Base-by-base conservation (phyloP, 2,888 invertebrate species). In the Hetaerina titia region DNA sequence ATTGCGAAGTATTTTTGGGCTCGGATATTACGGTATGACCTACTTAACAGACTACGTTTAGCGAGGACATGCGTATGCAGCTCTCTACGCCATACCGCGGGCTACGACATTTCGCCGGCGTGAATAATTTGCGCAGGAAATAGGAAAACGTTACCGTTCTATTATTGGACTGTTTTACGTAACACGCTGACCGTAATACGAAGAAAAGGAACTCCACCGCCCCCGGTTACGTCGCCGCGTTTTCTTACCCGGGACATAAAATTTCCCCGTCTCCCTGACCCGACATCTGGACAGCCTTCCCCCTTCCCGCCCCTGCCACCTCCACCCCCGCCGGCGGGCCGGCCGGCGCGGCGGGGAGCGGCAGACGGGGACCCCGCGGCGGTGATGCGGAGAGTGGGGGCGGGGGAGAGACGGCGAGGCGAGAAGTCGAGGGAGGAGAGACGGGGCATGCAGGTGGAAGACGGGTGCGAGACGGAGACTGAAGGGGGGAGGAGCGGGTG, bases 121-220 rank as follows among this genome's bases (percentile, higher is more conserved):
- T 22, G 9, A n/a, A 69, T 17, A 13, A 8, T 31, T 22, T 31
- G 25, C 31, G 81, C 81, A 81, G 25, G 13, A 31, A 81, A 81
- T 81, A 31, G 31, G 31, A 15, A 81, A 13, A 81, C n/a, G 31
- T 13, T 81, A 31, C 81, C 81, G 31, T 11, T 17, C 81, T 81
- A 81, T 81, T 81, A 81, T 81, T 81, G 81, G 81, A 81, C 31
- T 81, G 81, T 31, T 81, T 81, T 81, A 81, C 81, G 81, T 81
- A 81, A 81, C 81, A 6, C 31, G 25, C 22, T 31, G 31, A 81
- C 4, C 22, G 81, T 11, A 13, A 45, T 31, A 31, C 31, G 31
- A 74, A 74, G 74, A 25, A 25, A 25, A 81, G 81, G 13, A 81
- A 31, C 81, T 31, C 7, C 7, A 22, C 22, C 69, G 69, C 6